Evolutionary conservation across 1,140 invertebrate genomes (phyloP).

Genomic region (Apis cerana): DNA sequence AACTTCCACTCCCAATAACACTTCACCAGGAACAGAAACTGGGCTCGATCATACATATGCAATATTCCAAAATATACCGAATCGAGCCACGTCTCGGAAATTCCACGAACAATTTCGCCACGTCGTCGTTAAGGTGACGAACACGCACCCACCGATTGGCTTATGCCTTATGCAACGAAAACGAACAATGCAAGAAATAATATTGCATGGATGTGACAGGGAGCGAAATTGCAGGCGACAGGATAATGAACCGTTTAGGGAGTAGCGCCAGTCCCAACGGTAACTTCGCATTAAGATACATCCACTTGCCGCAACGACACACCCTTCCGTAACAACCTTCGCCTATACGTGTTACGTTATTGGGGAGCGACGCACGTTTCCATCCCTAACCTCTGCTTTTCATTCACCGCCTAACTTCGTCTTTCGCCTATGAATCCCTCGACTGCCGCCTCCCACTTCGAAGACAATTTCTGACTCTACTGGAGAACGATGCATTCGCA

Average conservation of each 20-base stretch:
- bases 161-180: neutral
- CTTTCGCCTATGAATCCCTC: neutral
- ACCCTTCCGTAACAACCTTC: neutral
- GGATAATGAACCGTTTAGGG: constrained; percentile 15
- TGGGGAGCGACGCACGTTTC: constrained; percentile 16
- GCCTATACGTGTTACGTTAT: constrained; percentile 19
- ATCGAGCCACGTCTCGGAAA: neutral
- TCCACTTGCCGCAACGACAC: constrained; percentile 7
- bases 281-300: constrained; percentile 30
- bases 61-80: too few relatives aligned
- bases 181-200: constrained; percentile 24
- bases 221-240: neutral
- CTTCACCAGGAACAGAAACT: too few relatives aligned
- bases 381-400: constrained; percentile 21
- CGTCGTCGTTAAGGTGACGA: neutral
- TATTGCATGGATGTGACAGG: neutral
- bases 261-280: neutral
- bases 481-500: constrained; percentile 15
- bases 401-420: constrained; percentile 28
- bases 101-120: neutral
- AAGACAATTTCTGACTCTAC: constrained; percentile 11
- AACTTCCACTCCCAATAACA: too few relatives aligned
- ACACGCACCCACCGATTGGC: too few relatives aligned
- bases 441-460: neutral
- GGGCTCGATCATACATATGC: too few relatives aligned